Conservation (phyloP, 2,888 invertebrate genomes). For the Salticus scenicus region DNA sequence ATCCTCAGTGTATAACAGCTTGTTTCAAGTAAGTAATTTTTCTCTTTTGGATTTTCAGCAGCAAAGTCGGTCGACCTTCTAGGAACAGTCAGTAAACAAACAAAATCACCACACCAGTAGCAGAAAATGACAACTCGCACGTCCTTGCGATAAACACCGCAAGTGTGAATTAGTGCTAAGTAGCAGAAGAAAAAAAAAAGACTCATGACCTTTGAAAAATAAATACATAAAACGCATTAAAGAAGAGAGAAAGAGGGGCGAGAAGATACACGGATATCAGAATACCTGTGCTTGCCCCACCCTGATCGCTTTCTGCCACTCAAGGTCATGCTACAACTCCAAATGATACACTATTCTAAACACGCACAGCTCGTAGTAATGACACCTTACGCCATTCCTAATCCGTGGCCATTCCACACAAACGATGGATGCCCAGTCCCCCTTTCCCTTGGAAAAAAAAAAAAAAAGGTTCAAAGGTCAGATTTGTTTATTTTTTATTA, state of each 20-base stretch:
- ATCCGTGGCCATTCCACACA: slow-evolving; percentile 19
- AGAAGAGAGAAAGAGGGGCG: not conserved
- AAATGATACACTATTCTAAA: slow-evolving; percentile 38
- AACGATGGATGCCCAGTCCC: slow-evolving; percentile 20
- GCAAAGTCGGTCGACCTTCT: too few species aligned
- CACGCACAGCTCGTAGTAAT: slow-evolving; percentile 34
- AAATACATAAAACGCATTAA: slow-evolving; percentile 15
- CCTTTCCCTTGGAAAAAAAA: not conserved
- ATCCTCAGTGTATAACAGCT: too few species aligned
- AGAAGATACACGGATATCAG: slow-evolving; percentile 39
- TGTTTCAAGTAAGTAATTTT: too few species aligned
- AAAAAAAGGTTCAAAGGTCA: not conserved
- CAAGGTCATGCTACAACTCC: slow-evolving; percentile 27
- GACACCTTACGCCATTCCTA: slow-evolving; percentile 27
- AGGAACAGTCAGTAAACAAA: too few species aligned
- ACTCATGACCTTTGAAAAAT: slow-evolving; percentile 20
- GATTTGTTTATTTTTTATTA: not conserved
- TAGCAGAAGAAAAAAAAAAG: slow-evolving; percentile 9
- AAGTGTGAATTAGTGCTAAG: slow-evolving; percentile 22
- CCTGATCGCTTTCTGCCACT: slow-evolving; percentile 26
- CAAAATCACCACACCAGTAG: not conserved
- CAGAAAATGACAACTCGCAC: not conserved
- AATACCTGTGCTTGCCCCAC: slow-evolving; percentile 21
- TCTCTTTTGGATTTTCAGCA: too few species aligned
- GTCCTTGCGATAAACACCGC: not conserved